These are phyloP conservation scores for Paramormyrops kingsleyae DNA, from an alignment of 2,113 vertebrate species.

Conservation along the genomic window DNA sequence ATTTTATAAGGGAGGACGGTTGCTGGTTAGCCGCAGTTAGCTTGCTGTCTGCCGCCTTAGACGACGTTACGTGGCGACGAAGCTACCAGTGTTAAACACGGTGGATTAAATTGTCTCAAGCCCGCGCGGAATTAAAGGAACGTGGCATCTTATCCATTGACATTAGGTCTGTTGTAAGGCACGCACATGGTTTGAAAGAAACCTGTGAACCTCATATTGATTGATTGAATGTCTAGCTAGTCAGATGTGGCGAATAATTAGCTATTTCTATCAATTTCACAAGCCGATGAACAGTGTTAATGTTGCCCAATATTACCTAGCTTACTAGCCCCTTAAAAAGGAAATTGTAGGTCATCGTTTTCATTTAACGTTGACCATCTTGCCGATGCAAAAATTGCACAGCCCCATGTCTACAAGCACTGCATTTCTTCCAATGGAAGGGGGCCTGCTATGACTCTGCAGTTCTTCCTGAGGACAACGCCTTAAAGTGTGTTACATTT, in stretches of 20 bases:
- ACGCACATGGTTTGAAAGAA: not conserved
- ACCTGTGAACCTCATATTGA: not conserved
- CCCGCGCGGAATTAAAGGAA: not conserved
- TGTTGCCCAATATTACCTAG: not conserved
- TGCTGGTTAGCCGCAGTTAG: not conserved
- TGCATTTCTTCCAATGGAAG: conserved; percentile 26
- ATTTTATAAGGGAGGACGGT: conserved; percentile 42
- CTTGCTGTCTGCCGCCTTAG: not conserved
- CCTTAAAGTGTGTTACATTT: conserved; percentile 40
- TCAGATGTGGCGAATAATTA: not conserved
- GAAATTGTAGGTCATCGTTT: not conserved
- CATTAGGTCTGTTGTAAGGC: not conserved
- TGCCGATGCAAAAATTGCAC: not conserved
- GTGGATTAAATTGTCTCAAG: not conserved
- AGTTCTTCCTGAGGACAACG: conserved; percentile 63
- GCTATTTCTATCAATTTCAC: not conserved
- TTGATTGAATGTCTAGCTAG: not conserved
- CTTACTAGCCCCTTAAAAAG: not conserved
- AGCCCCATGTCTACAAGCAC: not conserved
- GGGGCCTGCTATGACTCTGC: conserved; percentile 68
- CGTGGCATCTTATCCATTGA: not conserved
- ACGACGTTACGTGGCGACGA: not conserved
- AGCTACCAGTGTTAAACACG: not conserved
- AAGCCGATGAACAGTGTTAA: not conserved
- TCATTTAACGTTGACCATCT: not conserved